Base-by-base conservation (phyloP, 2,888 invertebrate species). In the Drosophila incognita region DNA sequence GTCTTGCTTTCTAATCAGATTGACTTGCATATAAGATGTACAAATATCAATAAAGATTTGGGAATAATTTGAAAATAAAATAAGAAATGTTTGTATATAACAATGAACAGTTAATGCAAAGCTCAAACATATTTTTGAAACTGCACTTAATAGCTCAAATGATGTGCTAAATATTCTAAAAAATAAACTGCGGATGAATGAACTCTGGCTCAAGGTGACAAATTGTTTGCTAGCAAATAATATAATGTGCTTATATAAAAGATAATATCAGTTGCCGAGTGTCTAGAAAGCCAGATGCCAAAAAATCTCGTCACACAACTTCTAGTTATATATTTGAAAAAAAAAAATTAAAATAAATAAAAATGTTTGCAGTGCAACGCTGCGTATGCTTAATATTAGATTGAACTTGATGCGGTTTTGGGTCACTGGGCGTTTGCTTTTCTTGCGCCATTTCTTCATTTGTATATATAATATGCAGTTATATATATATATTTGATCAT, bases 311-410 rank as follows among this genome's bases (percentile, higher is more conserved):
- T 54, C 56, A 46, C 18, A 46, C 69, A 38, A 46, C 27, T 38
- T 68, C 31, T n/a, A 48, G 24, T n/a, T 24, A 33, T 13, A 18
- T n/a, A 40, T 3, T 27, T 33, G 10, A 24, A 11, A 42, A 6
- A 11, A 42, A 6, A 15, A 13, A n/a, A 21, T 15, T 6, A 0
- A 2, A 21, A 46, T 6, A 21, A 42, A 38, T 6, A 21, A 42
- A 38, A 24, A 48, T 27, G n/a, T 27, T 24, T 33, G 27, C 21
- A 1, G 29, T 65, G 53, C 69, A 52, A 78, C 85, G 36, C 36
- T 59, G 78, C 84, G 88, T 86, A 84, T 88, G 63, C 87, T 38
- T 62, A 48, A 82, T 72, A 38, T 60, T 24, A 36, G 15, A 57
- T 51, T 65, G 33, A 59, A 65, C 62, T 61, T 60, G 57, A 52